Base-by-base conservation (phyloP, 2,113 vertebrate genomes). In the Trogon surrucura region DNA sequence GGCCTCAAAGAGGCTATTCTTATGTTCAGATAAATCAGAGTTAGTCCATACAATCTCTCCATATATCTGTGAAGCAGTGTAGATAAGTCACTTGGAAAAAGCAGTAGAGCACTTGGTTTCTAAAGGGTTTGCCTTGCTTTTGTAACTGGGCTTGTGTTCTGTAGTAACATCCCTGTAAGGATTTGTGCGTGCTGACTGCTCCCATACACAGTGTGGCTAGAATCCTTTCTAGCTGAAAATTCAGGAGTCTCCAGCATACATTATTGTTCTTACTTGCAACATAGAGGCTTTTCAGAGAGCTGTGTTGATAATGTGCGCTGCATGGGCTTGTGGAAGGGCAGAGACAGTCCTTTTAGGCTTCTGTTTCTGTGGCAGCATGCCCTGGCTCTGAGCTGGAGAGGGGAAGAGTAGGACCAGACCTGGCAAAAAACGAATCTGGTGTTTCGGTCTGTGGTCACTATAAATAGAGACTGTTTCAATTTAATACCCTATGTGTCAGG, bases 101-200 rank as follows among this genome's bases (percentile, higher is more conserved):
- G 11, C 41, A 48, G 10, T 54, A 50, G 25, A 81, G 14, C 29
- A 30, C 21, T 64, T 60, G 3, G 77, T 80, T 97, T 88, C 29
- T 89, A 67, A 93, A 70, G 54, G 44, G 27, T 8, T 45, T 86
- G 20, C 25, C 83, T 90, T 90, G 13, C 26, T 90, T 88, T 74
- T 91, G 38, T 66, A 74, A 73, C 60, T 66, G 60, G 62, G 80
- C 18, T 6, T 45, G 10, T 56, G 11, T 83, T 8, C 62, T 62
- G 21, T 50, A 88, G 66, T 57, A 85, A 78, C 44, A 79, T 58
- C 18, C 36, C 18, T 72, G 44, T 79, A 82, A 80, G 67, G 25
- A 32, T 44, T 57, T 83, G 20, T 36, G 9, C 79, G 48, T 71
- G 25, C 58, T 66, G 79, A 54, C 51, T 88, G 54, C 25, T 92